A percentile compares a stretch with the other conserved stretches of the same genome.
Evolutionary conservation across 2,888 invertebrate species (phyloP).

Genomic region (Apodemia hepburni): DNA sequence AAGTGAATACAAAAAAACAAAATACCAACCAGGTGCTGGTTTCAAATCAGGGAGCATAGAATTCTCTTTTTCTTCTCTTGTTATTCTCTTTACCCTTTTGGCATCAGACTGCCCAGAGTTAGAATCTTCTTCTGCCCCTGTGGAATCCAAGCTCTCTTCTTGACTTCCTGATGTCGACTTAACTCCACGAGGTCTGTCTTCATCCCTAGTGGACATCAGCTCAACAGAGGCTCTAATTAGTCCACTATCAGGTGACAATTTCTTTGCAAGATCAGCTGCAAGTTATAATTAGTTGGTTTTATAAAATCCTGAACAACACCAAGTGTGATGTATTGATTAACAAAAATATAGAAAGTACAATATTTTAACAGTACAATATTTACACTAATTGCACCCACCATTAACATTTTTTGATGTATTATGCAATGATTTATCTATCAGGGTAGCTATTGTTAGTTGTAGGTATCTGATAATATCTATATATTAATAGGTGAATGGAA

Average conservation of each 20-base stretch:
- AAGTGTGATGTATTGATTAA: no score
- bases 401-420: no score
- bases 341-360: not conserved
- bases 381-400: no score
- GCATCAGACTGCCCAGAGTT: slow-evolving; percentile 62
- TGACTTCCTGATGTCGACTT: slow-evolving; percentile 41
- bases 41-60: slow-evolving; percentile 90
- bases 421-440: no score
- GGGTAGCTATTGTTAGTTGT: no score
- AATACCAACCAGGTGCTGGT: slow-evolving; percentile 79
- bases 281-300: slow-evolving; percentile 23
- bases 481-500: no score
- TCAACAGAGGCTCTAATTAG: slow-evolving; percentile 90
- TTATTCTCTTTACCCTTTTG: slow-evolving; percentile 61
- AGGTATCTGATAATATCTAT: no score
- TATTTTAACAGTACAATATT: no score
- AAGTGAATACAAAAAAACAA: no score
- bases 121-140: slow-evolving; percentile 40
- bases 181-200: slow-evolving; percentile 83
- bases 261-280: slow-evolving; percentile 77
- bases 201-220: slow-evolving; percentile 85
- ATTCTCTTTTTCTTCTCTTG: slow-evolving; percentile 82
- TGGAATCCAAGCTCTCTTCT: slow-evolving; percentile 35
- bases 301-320: not conserved
- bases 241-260: slow-evolving; percentile 86